Percentiles rank a stretch among this genome's conserved stretches.
Evolutionary conservation across 2,113 vertebrate species (phyloP).

Genomic region (Maccullochella peelii): DNA sequence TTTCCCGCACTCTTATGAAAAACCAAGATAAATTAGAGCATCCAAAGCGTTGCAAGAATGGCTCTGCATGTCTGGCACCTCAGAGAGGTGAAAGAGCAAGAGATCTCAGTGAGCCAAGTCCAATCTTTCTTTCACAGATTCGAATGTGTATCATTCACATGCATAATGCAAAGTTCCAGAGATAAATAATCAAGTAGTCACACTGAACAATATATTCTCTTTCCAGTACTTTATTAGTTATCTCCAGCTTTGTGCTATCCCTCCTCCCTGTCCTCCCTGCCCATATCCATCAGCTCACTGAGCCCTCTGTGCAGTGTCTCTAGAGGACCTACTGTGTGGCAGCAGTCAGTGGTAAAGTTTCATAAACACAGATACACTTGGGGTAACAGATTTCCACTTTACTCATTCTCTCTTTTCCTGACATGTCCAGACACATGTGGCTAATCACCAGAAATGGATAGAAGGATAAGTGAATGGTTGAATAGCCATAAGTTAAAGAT

Average conservation of each 20-base stretch:
- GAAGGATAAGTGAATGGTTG: conserved; percentile 33
- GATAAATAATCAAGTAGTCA: conserved; percentile 5
- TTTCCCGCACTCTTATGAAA: background rate
- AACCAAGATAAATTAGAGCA: background rate
- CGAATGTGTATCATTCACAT: background rate
- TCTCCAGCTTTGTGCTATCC: conserved; percentile 1
- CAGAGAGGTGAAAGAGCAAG: conserved; percentile 19
- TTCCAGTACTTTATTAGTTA: background rate
- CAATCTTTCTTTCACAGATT: background rate
- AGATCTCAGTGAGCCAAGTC: background rate
- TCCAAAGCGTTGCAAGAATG: background rate
- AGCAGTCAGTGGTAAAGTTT: conserved; percentile 72
- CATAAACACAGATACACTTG: conserved; percentile 74
- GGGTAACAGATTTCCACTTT: conserved; percentile 57
- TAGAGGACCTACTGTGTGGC: conserved; percentile 63
- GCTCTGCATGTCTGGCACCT: conserved; percentile 42
- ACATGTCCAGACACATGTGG: conserved; percentile 76
- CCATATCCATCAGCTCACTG: conserved; percentile 23
- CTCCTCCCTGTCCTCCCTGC: background rate
- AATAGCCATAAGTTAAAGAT: conserved; percentile 26
- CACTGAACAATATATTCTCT: conserved; percentile 5
- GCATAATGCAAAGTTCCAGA: background rate
- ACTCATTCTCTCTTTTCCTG: conserved; percentile 55
- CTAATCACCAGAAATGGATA: conserved; percentile 55
- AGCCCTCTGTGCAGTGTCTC: conserved; percentile 56